Base-by-base conservation (phyloP, 2,888 invertebrate genomes). In the Drosophila anomalipes region DNA sequence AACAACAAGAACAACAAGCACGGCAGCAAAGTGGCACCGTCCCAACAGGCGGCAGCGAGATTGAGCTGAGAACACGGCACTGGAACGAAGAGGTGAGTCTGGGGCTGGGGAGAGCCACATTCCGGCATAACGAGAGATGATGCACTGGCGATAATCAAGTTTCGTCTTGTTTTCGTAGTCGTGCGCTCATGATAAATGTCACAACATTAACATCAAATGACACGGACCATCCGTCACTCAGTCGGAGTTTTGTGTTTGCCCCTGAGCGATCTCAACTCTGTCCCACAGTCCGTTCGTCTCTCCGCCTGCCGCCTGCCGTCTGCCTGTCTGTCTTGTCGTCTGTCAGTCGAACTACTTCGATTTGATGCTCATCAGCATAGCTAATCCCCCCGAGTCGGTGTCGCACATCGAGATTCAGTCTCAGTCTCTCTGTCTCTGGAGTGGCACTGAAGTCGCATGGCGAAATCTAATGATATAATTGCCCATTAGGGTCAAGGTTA, bases 151-250 rank as follows among this genome's bases (percentile, higher is more conserved):
- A 90, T 89, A 89, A 89, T 89, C 90, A 89, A 84, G 90, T 84
- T 86, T 83, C 81, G 88, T 85, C 86, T 90, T 89, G 88, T 87
- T 87, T 81, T 90, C 90, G 74, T 85, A 79, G 90, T 83, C 90
- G 83, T 83, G 83, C 86, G 90, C 91, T 89, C 87, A 90, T 93
- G 93, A 93, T 93, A 88, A 93, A 93, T 93, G 93, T 93, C 93
- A 92, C 91, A 92, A 92, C 92, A 93, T 93, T 92, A 93, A 93
- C 92, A 91, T 92, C 91, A 83, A 91, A 93, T 93, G 93, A 92
- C 93, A 93, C 82, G 92, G 86, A 91, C 91, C 92, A 93, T 93
- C 93, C 92, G 93, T 93, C 93, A 93, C 91, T 91, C 92, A 85
- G 92, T 91, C 91, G 92, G 85, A 88, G 83, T 83, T 71, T 81